Evolutionary conservation across 2,797 vertebrate species (phyloP).

Genomic region (Schizopygopsis malacanthus): DNA sequence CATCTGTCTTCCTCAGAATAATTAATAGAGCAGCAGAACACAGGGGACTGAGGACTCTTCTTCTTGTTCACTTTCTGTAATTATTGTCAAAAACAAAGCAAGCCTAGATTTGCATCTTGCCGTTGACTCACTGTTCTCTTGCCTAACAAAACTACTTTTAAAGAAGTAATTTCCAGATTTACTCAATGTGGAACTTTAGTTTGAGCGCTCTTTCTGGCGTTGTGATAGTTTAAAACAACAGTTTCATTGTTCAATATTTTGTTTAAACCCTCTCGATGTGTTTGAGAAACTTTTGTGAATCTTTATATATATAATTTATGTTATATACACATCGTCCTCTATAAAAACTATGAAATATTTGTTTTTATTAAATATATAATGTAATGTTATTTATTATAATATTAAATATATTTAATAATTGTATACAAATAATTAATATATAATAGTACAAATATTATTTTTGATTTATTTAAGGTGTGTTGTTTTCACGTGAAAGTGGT

Average conservation of each 20-base stretch:
- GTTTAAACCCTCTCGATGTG: background rate
- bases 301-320: background rate
- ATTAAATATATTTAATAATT: no score
- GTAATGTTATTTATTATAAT: background rate
- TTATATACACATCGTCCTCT: background rate
- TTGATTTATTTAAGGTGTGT: no score
- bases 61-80: constrained; percentile 72
- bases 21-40: constrained; percentile 75
- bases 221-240: background rate
- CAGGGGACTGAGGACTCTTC: constrained; percentile 74
- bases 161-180: constrained; percentile 22
- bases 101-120: constrained; percentile 57
- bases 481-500: no score
- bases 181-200: constrained; percentile 12
- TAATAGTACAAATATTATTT: no score
- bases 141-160: constrained; percentile 39
- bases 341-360: background rate
- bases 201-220: background rate
- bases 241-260: background rate
- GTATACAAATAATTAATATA: no score
- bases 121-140: constrained; percentile 39
- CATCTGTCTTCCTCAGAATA: constrained; percentile 84
- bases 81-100: constrained; percentile 75
- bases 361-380: background rate
- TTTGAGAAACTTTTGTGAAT: background rate